Base-by-base conservation (phyloP, 2,797 vertebrate species). In the Gymnopithys bicolor region DNA sequence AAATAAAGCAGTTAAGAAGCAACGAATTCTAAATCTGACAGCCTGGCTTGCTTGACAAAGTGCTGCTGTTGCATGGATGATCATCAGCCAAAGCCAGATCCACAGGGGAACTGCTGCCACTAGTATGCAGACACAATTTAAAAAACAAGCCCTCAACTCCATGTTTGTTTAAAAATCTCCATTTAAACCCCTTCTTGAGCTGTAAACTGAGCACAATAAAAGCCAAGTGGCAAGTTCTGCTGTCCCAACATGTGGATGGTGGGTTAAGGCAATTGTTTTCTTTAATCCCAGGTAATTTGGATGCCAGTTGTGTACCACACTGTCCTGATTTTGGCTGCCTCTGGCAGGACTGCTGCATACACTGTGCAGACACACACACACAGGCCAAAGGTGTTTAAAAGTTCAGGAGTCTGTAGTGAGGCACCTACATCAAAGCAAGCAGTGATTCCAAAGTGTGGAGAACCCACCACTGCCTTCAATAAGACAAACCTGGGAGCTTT, bases 11-110 rank as follows among this genome's bases (percentile, higher is more conserved):
- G 30, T 52, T 33, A 32, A 48, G 23, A 22, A 87, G 51, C 85
- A 76, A 84, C 53, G 66, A 75, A 41, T 88, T 75, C 28, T 13
- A 30, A 78, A 69, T 0, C 0, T 0, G 1, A 66, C 0, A 0
- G n/a, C 23, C 23, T 41, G 62, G 48, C 35, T 59, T 10, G 24
- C 53, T 75, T 7, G 3, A 51, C 46, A 13, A 63, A 80, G 49
- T 19, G 43, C 76, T 58, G 51, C 2, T 9, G 15, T 45, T 23
- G 46, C 56, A 27, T 10, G 49, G 82, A 66, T 1, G 5, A n/a
- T 37, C 56, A 17, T n/a, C 73, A 55, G 68, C 68, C 62, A 28
- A 75, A 90, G 88, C 30, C 51, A 33, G 43, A 43, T 24, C 45
- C 19, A 0, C 2, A 2, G 39, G 58, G 62, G 11, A 90, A 30